Percentiles rank a stretch among this genome's conserved stretches.
Conservation (phyloP, 2,888 invertebrate species). For the Hydriomena furcata region DNA sequence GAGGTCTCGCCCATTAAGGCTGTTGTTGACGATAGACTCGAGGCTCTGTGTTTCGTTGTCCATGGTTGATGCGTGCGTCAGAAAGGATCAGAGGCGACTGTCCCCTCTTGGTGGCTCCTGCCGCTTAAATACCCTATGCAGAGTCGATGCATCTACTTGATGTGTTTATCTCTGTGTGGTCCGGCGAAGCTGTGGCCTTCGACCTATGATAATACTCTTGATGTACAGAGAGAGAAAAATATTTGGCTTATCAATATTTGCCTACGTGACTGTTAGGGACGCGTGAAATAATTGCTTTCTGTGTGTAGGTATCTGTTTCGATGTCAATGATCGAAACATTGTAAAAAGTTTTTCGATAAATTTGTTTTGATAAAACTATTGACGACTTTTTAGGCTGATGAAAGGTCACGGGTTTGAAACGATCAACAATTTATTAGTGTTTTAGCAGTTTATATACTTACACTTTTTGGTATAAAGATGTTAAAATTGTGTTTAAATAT, state of each 20-base stretch:
- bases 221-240: conserved; percentile 58
- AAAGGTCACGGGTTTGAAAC: too few relatives aligned
- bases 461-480: too few relatives aligned
- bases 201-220: conserved; percentile 63
- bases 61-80: conserved; percentile 52
- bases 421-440: too few relatives aligned
- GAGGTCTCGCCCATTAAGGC: conserved; percentile 68
- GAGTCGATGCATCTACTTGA: conserved; percentile 46
- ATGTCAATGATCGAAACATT: conserved; percentile 23
- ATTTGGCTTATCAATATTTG: conserved; percentile 55
- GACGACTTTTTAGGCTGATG: too few relatives aligned
- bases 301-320: conserved; percentile 2
- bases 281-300: conserved; percentile 28
- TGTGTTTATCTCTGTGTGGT: conserved; percentile 59
- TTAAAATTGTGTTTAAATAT: too few relatives aligned
- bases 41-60: conserved; percentile 74
- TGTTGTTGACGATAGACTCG: conserved; percentile 70
- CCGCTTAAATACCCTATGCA: conserved; percentile 61
- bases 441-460: too few relatives aligned
- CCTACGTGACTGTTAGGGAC: conserved; percentile 40
- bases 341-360: neutral
- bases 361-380: too few relatives aligned
- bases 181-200: conserved; percentile 61
- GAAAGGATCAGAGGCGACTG: conserved; percentile 45
- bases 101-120: conserved; percentile 39